Evolutionary conservation across 2,113 vertebrate species (phyloP).

Genomic region (Pluvialis apricaria): DNA sequence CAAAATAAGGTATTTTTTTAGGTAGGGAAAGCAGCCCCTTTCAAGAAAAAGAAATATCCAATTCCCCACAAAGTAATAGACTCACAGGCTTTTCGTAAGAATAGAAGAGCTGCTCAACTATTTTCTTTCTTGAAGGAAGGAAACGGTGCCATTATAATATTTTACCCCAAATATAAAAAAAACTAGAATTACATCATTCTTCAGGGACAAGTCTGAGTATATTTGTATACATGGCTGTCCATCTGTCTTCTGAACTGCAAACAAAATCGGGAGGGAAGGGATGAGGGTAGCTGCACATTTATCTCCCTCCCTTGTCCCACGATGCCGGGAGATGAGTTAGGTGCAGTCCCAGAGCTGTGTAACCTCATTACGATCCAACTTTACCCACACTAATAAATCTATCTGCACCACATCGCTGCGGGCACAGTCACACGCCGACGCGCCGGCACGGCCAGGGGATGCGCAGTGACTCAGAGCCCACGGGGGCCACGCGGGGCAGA

Average conservation of each 20-base stretch:
- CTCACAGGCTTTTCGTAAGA: background rate
- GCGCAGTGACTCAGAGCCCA: background rate
- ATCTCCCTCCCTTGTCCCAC: background rate
- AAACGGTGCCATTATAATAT: background rate
- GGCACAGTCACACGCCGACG: fast-evolving
- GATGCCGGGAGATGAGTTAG: background rate
- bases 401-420: fast-evolving
- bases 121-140: slow-evolving; percentile 9
- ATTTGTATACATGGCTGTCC: background rate
- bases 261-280: background rate
- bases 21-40: background rate
- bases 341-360: background rate
- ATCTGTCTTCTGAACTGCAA: background rate
- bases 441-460: fast-evolving
- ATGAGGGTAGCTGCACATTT: background rate
- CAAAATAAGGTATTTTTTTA: background rate
- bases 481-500: background rate
- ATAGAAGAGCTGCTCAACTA: background rate
- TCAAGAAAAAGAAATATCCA: background rate
- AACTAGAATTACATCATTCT: background rate
- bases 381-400: background rate
- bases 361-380: background rate
- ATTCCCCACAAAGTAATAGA: background rate
- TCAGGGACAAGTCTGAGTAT: background rate
- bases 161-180: background rate